Evolutionary conservation across 2,888 invertebrate genomes (phyloP), one percentile per base, ranked within the genome.

Genomic region (Sesia apiformis): DNA sequence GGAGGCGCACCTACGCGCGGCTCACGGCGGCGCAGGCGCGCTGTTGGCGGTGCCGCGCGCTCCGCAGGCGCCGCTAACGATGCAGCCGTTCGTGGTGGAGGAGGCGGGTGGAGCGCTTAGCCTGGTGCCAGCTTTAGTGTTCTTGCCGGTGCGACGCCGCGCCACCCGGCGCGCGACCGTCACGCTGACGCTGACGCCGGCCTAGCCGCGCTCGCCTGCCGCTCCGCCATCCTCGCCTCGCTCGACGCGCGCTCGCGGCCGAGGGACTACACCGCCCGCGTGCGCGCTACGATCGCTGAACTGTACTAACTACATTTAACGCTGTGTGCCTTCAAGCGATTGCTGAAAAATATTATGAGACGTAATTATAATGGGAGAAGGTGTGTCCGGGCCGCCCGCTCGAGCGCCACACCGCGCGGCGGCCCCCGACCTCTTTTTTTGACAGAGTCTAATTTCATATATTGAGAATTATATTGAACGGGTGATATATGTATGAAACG

Each of bases 41-140:
- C 84, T 91, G 71, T 75, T 88, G 70, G 83, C 88, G 40, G 80
- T 90, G 72, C 90, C 91, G 63, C 94, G 95, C 70, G 94, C 94
- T 55, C 90, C 93, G 63, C 90, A 92, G 64, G 83, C 89, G 57
- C 81, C 91, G 60, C 94, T 95, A 74, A 93, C 96, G 64, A 97
- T 98, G 97, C 98, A 98, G 90, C 96, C 97, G 57, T 98, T 98
- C 89, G 91, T 96, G 68, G 91, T 97, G 82, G 95, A 96, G 81
- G 90, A 89, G 67, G 80, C 89, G 69, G 84, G 86, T 65, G 88
- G 87, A 64, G 89, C 86, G 76, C 84, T 86, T 68, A 93, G 94
- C 78, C 95, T 97, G 84, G 94, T 96, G 74, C 96, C 98, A 64
- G 96, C 97, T 70, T 92, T 98, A 71, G 96, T 98, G 83, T 97